Conservation (phyloP, 2,888 invertebrate species). For the Meteorus cinctellus region DNA sequence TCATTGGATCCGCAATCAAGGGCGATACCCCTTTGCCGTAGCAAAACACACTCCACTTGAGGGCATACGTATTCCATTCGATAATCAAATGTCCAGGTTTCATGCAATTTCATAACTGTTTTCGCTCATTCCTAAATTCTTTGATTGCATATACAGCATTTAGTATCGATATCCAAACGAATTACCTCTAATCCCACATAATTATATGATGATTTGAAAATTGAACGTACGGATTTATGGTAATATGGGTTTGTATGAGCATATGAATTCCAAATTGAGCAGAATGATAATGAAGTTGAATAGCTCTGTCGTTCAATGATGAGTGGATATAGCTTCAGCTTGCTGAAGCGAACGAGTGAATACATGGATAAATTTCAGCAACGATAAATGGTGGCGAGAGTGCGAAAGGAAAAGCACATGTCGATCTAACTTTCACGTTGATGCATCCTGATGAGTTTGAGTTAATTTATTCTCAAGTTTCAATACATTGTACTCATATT, state of each 20-base stretch:
- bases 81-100: neutral
- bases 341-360: neutral
- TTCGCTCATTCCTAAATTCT: neutral
- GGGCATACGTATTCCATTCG: neutral
- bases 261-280: slow-evolving; percentile 18
- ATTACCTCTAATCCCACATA: neutral
- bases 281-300: neutral
- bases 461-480: neutral
- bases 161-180: neutral
- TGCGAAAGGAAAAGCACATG: slow-evolving; percentile 23
- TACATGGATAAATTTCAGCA: neutral
- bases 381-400: neutral
- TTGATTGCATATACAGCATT: neutral
- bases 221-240: slow-evolving; percentile 1
- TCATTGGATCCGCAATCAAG: neutral
- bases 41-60: neutral
- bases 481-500: neutral
- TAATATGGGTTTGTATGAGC: slow-evolving; percentile 12
- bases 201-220: slow-evolving; percentile 21
- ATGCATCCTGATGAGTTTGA: slow-evolving; percentile 35
- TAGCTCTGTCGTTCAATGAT: slow-evolving; percentile 8
- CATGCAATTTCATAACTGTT: neutral
- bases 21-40: neutral
- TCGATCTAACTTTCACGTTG: slow-evolving; percentile 43
- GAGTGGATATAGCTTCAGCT: neutral